phyloP scores from a whole-genome alignment of 2,797 vertebrate genomes.

The Cynopterus sphinx region DNA sequence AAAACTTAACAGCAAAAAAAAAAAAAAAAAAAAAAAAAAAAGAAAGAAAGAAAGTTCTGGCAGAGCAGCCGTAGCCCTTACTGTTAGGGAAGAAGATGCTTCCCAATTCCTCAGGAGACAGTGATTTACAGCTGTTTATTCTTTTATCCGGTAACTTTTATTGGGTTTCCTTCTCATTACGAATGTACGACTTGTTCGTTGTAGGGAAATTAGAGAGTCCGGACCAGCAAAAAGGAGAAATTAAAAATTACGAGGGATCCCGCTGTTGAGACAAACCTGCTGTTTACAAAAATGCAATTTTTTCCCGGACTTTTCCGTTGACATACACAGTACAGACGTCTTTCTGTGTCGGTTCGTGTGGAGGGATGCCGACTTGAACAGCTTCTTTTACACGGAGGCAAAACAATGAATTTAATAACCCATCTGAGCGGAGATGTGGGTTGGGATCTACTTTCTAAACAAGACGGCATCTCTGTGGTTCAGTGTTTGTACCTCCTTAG shows the following conservation, averaged over 20 bases:
- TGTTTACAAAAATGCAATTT: background rate
- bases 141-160: constrained; percentile 56
- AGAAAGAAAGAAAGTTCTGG: background rate
- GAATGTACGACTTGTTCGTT: constrained; percentile 6
- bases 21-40: too few species aligned
- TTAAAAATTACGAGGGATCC: background rate
- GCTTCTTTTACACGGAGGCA: background rate
- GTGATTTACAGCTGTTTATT: background rate
- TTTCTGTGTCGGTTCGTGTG: background rate
- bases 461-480: background rate
- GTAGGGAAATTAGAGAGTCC: background rate
- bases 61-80: background rate
- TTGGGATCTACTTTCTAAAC: background rate
- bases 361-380: background rate
- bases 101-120: background rate
- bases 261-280: background rate
- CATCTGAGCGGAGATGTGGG: background rate
- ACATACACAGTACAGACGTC: too few species aligned
- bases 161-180: constrained; percentile 55
- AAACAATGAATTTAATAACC: background rate
- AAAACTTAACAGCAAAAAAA: background rate
- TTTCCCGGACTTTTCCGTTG: background rate
- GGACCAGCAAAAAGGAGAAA: background rate
- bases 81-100: background rate
- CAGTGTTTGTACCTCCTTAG: background rate